Evolutionary conservation across 2,113 vertebrate species (phyloP).

Genomic region (Corythornis cristatus): DNA sequence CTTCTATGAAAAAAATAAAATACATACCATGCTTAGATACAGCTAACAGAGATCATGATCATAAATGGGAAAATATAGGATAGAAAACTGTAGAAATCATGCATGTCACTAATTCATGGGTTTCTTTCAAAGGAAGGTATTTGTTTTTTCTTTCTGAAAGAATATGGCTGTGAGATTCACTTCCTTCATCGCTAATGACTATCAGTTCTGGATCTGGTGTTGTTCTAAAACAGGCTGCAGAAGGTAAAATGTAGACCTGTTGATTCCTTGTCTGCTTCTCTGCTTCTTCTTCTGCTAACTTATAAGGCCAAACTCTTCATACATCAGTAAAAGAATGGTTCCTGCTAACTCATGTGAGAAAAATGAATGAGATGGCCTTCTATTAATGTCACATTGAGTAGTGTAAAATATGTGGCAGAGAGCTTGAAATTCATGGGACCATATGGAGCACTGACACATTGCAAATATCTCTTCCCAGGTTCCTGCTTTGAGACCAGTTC

Average conservation of each 20-base stretch:
- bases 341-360: neutral
- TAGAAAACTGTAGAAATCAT: neutral
- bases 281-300: neutral
- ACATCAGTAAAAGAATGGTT: neutral
- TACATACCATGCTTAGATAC: neutral
- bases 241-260: neutral
- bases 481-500: neutral
- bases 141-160: neutral
- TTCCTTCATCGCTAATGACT: neutral
- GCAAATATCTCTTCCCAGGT: neutral
- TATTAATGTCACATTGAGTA: neutral
- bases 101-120: fast-evolving
- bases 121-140: neutral
- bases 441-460: neutral
- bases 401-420: neutral
- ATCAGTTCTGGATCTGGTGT: neutral
- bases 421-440: neutral
- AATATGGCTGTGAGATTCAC: neutral
- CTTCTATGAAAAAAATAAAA: neutral
- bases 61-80: neutral
- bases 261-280: neutral
- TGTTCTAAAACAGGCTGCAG: neutral
- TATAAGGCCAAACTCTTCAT: neutral
- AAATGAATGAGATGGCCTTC: neutral
- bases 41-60: neutral